Percentiles rank a stretch among this genome's conserved stretches.
phyloP scores from a whole-genome alignment of 2,888 invertebrate species.

The Branchipolynoe longqiensis region DNA sequence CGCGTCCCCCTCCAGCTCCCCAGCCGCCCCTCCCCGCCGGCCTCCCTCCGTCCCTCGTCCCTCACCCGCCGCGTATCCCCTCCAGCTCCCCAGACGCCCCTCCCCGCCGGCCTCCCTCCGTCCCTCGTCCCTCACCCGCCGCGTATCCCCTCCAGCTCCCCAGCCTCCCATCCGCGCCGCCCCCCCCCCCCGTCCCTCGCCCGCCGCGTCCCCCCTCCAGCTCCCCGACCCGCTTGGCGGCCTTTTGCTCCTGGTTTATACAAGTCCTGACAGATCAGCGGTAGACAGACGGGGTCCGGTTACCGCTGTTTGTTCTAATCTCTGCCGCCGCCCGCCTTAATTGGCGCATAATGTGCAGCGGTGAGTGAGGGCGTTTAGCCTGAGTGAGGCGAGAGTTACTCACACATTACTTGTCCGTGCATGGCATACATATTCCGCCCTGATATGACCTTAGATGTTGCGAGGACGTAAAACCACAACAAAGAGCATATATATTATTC shows the following conservation, averaged over 20 bases:
- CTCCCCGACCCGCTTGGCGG: background rate
- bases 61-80: background rate
- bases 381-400: no score
- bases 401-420: no score
- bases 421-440: no score
- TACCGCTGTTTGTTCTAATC: conserved; percentile 55
- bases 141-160: background rate
- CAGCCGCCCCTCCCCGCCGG: background rate
- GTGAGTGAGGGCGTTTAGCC: conserved; percentile 1
- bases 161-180: background rate
- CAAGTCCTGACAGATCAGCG: conserved; percentile 53
- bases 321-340: conserved; percentile 8
- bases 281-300: conserved; percentile 42
- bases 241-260: conserved; percentile 51
- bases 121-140: background rate
- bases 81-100: background rate
- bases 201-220: background rate
- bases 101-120: background rate
- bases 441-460: no score
- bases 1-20: background rate
- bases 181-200: background rate
- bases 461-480: no score
- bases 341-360: conserved; percentile 43
- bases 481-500: no score
- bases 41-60: background rate